Base-by-base conservation (phyloP, 2,797 vertebrate species). In the Kryptopterus vitreolus region DNA sequence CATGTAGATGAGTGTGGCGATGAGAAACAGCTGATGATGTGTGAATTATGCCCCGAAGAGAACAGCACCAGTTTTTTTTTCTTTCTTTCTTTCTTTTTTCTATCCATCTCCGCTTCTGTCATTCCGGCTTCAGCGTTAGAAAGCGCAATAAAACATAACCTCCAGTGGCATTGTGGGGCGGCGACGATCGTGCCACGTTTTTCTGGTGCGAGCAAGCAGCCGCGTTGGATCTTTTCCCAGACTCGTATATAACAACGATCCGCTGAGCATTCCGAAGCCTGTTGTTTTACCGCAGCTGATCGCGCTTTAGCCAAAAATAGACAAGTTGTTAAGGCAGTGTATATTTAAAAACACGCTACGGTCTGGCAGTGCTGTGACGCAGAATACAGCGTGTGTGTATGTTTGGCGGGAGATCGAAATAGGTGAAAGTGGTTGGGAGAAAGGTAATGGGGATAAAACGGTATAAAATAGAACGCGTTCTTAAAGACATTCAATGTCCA, bases 161-260 rank as follows among this genome's bases (percentile, higher is more conserved):
- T 63, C 75, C 48, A 6, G 15, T 35, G 53, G 22, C 55, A 71
- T 61, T 48, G 22, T 72, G 68, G 59, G n/a, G 43, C 62, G 26
- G 58, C 48, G 50, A 75, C 24, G 43, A 62, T 76, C n/a, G 43
- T 70, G 73, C 38, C 0, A 43, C 15, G 29, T 15, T 18, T n/a
- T 48, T 59, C 26, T 10, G 35, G 53, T 29, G 46, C 29, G 78
- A 62, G 48, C 57, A 72, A 62, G 48, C 57, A 72, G 69, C 48
- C 68, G 4, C 13, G 22, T 72, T 79, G 78, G 43, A 79, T 38
- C n/a, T 9, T 10, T 63, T 79, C 78, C 58, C 78, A 79, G 57
- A 53, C 68, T 62, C 16, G 13, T 66, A 74, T 59, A 10, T 66
- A 74, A 55, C 48, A 38, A 66, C 26, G 29, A 77, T 55, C 15